These are phyloP conservation scores for Sylvietta virens DNA, from an alignment of 2,113 vertebrate species.

Conservation along the genomic window DNA sequence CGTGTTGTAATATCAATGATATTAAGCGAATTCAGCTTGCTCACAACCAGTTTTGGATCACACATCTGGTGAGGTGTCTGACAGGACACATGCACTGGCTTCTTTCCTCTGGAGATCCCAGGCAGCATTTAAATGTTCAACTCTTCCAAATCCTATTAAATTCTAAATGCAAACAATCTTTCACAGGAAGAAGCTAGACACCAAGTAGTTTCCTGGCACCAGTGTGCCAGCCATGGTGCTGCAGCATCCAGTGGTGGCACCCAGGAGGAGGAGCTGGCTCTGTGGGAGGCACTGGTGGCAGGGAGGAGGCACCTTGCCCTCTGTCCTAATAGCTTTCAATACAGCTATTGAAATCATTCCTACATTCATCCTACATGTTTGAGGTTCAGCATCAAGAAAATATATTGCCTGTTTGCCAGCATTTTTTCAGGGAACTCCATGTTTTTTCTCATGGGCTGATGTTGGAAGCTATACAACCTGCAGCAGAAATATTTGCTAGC, in stretches of 20 bases:
- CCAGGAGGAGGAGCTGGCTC: neutral
- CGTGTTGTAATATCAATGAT: neutral
- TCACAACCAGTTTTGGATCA: neutral
- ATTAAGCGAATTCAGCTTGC: neutral
- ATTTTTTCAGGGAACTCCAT: neutral
- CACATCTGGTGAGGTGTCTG: neutral
- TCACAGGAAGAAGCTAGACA: neutral
- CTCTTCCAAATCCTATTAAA: neutral
- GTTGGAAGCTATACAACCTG: neutral
- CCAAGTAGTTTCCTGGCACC: neutral
- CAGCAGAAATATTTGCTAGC: neutral
- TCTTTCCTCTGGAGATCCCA: neutral
- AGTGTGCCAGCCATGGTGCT: neutral
- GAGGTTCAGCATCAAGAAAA: neutral
- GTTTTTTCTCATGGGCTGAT: neutral
- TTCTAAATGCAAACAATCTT: neutral
- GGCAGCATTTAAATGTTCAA: neutral
- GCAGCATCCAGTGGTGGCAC: neutral
- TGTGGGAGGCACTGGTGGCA: neutral
- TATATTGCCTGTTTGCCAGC: neutral
- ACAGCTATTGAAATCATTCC: neutral
- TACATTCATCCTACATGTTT: neutral
- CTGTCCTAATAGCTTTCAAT: fast-evolving
- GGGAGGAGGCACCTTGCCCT: neutral
- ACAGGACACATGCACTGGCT: neutral